phyloP scores from a whole-genome alignment of 2,113 vertebrate genomes.

The Phyllostomus discolor region DNA sequence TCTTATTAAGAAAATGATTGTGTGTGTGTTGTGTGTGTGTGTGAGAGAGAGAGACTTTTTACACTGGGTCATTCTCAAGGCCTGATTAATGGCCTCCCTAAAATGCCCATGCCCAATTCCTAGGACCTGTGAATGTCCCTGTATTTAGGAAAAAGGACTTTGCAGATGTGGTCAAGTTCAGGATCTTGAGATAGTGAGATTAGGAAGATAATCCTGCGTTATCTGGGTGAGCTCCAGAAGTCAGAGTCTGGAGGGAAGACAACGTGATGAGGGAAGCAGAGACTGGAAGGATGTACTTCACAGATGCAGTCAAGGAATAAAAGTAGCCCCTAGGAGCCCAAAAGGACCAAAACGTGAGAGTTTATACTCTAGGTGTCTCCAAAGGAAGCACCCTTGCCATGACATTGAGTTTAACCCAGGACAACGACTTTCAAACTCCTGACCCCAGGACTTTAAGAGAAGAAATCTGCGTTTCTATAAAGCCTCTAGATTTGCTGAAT shows the following conservation, averaged over 20 bases:
- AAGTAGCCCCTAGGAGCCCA: background rate
- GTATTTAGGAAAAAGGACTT: background rate
- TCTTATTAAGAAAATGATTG: background rate
- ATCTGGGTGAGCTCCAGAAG: rapidly evolving
- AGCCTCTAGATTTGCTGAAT: background rate
- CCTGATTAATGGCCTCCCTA: background rate
- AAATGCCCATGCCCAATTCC: background rate
- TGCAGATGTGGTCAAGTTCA: background rate
- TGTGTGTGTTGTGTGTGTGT: background rate
- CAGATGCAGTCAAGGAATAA: background rate
- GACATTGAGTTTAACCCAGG: background rate
- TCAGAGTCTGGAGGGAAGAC: background rate
- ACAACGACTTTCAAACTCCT: background rate
- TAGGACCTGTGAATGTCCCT: background rate
- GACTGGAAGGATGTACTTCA: background rate
- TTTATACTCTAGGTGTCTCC: background rate
- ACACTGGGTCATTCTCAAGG: background rate
- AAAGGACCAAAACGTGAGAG: background rate
- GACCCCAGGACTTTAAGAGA: background rate
- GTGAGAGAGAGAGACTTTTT: background rate
- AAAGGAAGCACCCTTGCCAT: background rate
- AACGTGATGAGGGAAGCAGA: background rate
- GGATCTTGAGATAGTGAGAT: background rate
- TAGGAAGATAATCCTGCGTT: background rate
- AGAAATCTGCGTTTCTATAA: background rate